Percentiles rank a stretch among this genome's conserved stretches.
Conservation (phyloP, 1,140 invertebrate species). For the Tenebrio molitor region DNA sequence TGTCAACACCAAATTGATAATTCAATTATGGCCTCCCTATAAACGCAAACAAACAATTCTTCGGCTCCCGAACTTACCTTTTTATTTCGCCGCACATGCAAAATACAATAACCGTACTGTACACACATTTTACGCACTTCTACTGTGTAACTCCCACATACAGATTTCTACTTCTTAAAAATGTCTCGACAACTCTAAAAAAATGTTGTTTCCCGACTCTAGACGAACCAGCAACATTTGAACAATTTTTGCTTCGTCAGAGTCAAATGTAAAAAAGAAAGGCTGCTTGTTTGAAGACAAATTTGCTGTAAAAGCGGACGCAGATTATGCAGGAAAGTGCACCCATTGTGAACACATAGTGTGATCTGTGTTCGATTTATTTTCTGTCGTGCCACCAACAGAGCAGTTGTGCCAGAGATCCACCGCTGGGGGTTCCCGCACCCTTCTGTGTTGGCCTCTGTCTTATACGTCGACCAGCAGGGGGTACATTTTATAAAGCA, state of each 20-base stretch:
- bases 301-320: not conserved
- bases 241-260: too few species aligned
- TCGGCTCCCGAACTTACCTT: not conserved
- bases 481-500: constrained; percentile 33
- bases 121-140: too few species aligned
- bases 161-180: not conserved
- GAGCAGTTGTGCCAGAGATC: constrained; percentile 32
- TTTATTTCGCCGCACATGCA: too few species aligned
- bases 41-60: constrained; percentile 40
- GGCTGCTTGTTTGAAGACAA: too few species aligned
- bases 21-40: constrained; percentile 38
- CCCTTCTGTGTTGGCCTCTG: constrained; percentile 39
- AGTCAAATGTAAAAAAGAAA: too few species aligned
- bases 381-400: constrained; percentile 42
- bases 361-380: constrained; percentile 43
- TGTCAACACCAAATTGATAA: constrained; percentile 44
- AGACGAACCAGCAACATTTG: not conserved
- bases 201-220: not conserved
- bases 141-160: too few species aligned
- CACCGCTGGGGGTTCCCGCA: constrained; percentile 29
- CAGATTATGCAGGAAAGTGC: constrained; percentile 7
- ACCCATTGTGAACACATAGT: constrained; percentile 9
- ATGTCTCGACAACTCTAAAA: not conserved
- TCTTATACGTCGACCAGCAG: constrained; percentile 22
- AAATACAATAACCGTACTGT: too few species aligned